A percentile compares a stretch with the other conserved stretches of the same genome.
Conservation (phyloP, 2,888 invertebrate species). For the Papilio gigon region DNA sequence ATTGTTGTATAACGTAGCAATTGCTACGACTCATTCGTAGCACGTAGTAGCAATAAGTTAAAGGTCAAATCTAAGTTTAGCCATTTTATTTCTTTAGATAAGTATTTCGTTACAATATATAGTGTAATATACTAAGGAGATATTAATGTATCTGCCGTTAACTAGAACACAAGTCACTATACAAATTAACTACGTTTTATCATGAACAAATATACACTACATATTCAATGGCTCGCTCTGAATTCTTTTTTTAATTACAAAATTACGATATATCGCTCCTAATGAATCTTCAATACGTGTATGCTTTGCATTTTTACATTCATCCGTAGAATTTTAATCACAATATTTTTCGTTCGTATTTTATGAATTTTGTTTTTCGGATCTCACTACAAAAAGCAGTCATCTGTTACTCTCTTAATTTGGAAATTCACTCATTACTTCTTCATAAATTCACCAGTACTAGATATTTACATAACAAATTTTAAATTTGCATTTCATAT, state of each 20-base stretch:
- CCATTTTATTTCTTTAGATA: too few relatives aligned
- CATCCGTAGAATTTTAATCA: neutral
- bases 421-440: neutral
- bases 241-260: constrained; percentile 1
- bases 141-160: neutral
- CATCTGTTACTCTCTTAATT: neutral
- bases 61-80: too few relatives aligned
- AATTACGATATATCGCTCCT: neutral
- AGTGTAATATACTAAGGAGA: too few relatives aligned
- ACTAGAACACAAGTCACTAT: neutral
- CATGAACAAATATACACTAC: neutral
- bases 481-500: constrained; percentile 3
- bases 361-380: constrained; percentile 6
- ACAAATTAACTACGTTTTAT: neutral
- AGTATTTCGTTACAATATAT: too few relatives aligned
- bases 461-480: neutral
- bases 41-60: too few relatives aligned
- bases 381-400: constrained; percentile 4
- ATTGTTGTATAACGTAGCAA: too few relatives aligned
- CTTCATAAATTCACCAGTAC: neutral
- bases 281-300: neutral
- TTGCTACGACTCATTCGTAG: too few relatives aligned
- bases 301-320: constrained; percentile 1
- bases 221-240: neutral
- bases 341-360: constrained; percentile 9